A percentile compares a stretch with the other conserved stretches of the same genome.
phyloP scores from a whole-genome alignment of 2,888 invertebrate species.

The Nomada ferruginata region DNA sequence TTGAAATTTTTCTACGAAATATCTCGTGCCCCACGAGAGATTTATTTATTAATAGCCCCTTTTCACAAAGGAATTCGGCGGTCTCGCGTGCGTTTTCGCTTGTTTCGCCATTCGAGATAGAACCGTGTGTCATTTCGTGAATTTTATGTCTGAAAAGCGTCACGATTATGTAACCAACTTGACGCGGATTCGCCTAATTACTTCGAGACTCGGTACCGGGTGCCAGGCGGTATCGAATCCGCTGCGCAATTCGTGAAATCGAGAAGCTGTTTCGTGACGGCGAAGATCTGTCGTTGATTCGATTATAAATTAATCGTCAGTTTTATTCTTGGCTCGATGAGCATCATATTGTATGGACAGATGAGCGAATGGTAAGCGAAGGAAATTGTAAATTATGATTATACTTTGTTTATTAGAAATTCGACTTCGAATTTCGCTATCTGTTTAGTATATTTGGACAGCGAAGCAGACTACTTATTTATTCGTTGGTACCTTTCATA shows the following conservation, averaged over 20 bases:
- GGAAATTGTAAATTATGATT: too few relatives aligned
- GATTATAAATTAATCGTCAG: neutral
- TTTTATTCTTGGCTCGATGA: neutral
- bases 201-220: conserved; percentile 66
- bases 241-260: conserved; percentile 55
- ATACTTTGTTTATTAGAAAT: neutral
- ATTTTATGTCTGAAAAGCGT: conserved; percentile 56
- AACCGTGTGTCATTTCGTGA: conserved; percentile 39
- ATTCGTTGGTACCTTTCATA: too few relatives aligned
- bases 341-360: neutral
- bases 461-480: too few relatives aligned
- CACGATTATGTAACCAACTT: conserved; percentile 50
- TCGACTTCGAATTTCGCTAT: too few relatives aligned
- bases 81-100: conserved; percentile 10
- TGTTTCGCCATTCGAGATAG: conserved; percentile 41
- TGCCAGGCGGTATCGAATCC: conserved; percentile 68
- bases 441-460: too few relatives aligned
- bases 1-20: conserved; percentile 2
- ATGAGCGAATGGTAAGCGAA: too few relatives aligned
- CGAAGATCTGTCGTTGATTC: neutral
- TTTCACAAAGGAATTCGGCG: neutral
- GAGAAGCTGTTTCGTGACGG: neutral
- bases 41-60: conserved; percentile 32
- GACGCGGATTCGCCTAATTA: conserved; percentile 77
- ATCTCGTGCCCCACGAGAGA: neutral